phyloP scores from a whole-genome alignment of 2,113 vertebrate genomes.

The Polypterus senegalus region DNA sequence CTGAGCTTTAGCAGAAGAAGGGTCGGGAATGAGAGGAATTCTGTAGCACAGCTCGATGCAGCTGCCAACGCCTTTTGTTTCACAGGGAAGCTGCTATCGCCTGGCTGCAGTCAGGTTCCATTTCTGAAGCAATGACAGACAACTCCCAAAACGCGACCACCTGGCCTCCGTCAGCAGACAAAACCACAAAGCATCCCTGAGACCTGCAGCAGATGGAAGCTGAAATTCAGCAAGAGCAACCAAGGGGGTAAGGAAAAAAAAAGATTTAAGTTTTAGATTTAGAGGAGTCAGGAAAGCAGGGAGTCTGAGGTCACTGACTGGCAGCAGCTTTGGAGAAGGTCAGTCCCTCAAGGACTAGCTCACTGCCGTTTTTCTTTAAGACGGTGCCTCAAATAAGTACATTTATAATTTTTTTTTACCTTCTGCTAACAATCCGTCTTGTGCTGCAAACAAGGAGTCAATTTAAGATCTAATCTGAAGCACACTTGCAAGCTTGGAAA shows the following conservation, averaged over 20 bases:
- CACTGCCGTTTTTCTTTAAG: too few relatives aligned
- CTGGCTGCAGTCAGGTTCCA: slow-evolving; percentile 29
- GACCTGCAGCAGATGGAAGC: slow-evolving; percentile 62
- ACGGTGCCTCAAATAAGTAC: too few relatives aligned
- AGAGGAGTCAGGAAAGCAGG: too few relatives aligned
- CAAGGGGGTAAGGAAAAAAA: slow-evolving; percentile 9
- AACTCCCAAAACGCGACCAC: slow-evolving; percentile 68
- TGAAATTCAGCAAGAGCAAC: slow-evolving; percentile 49
- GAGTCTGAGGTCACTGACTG: too few relatives aligned
- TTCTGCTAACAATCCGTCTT: too few relatives aligned
- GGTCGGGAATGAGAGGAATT: slow-evolving; percentile 66
- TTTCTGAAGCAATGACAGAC: slow-evolving; percentile 63
- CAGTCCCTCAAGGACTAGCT: too few relatives aligned
- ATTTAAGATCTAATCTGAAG: too few relatives aligned
- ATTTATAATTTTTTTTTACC: too few relatives aligned
- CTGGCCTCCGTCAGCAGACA: slow-evolving; percentile 60
- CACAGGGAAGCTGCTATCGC: slow-evolving; percentile 33
- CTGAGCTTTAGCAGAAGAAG: slow-evolving; percentile 57
- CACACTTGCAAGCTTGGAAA: too few relatives aligned
- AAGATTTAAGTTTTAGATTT: too few relatives aligned
- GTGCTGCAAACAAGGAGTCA: too few relatives aligned
- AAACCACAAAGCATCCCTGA: slow-evolving; percentile 37
- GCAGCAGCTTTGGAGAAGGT: too few relatives aligned
- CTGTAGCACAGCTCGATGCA: slow-evolving; percentile 49
- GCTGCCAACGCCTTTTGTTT: slow-evolving; percentile 52